A percentile compares a stretch with the other conserved stretches of the same genome.
Evolutionary conservation across 2,888 invertebrate species (phyloP).

Genomic region (Lydus trimaculatus): DNA sequence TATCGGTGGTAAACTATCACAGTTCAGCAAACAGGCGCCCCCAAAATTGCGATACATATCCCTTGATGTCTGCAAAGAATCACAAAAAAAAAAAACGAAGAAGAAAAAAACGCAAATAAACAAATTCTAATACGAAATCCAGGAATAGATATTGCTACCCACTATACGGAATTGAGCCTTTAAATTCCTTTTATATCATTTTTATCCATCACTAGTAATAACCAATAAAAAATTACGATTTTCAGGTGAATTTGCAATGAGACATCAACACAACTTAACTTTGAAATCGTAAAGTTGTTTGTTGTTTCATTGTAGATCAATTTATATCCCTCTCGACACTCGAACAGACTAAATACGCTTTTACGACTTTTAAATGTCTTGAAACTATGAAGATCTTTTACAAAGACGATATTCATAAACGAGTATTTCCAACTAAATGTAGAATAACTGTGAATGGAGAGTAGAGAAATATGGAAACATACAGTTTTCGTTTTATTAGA

Average conservation of each 20-base stretch:
- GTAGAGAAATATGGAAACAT: slow-evolving; percentile 35
- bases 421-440: slow-evolving; percentile 42
- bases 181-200: background rate
- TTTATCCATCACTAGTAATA: background rate
- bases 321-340: slow-evolving; percentile 41
- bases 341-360: slow-evolving; percentile 46
- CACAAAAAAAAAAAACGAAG: no score
- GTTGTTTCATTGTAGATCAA: background rate
- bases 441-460: slow-evolving; percentile 23
- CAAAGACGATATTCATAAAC: slow-evolving; percentile 44
- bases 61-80: slow-evolving; percentile 53
- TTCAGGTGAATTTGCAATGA: slow-evolving; percentile 37
- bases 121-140: slow-evolving; percentile 46
- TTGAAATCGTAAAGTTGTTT: slow-evolving; percentile 28
- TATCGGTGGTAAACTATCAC: slow-evolving; percentile 56
- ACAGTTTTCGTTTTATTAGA: slow-evolving; percentile 22
- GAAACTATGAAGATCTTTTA: slow-evolving; percentile 38
- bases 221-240: slow-evolving; percentile 24
- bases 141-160: background rate
- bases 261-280: slow-evolving; percentile 33
- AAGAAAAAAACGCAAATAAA: no score
- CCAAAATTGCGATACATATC: slow-evolving; percentile 57
- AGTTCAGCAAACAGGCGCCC: slow-evolving; percentile 58
- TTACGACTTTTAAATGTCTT: slow-evolving; percentile 46
- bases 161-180: slow-evolving; percentile 4